Conservation (phyloP, 2,888 invertebrate species). For the Drosophila kuntzei region DNA sequence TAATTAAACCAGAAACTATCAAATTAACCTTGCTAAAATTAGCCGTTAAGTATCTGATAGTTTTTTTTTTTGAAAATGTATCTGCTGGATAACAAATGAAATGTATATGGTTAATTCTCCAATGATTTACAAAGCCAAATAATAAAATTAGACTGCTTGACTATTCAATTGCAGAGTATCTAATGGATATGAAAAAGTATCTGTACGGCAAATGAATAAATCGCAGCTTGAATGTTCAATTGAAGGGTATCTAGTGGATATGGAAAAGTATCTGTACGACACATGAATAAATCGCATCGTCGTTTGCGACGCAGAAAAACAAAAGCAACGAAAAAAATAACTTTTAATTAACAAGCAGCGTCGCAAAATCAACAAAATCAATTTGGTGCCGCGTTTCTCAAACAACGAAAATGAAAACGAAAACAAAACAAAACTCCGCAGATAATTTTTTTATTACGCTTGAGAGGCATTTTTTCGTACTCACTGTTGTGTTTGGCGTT, state of each 20-base stretch:
- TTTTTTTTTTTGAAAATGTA: not conserved
- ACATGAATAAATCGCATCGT: slow-evolving; percentile 16
- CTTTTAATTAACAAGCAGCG: slow-evolving; percentile 54
- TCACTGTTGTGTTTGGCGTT: slow-evolving; percentile 21
- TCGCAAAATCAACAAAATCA: slow-evolving; percentile 54
- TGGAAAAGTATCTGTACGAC: slow-evolving; percentile 17
- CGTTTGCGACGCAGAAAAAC: slow-evolving; percentile 3
- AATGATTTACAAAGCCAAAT: not conserved
- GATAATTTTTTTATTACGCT: slow-evolving; percentile 22
- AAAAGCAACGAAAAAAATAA: slow-evolving; percentile 15
- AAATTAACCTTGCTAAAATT: not conserved
- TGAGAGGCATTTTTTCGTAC: slow-evolving; percentile 5
- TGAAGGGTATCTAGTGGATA: slow-evolving; percentile 16
- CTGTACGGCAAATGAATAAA: not conserved
- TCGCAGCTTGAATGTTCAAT: not conserved
- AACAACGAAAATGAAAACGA: slow-evolving; percentile 31
- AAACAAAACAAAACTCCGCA: slow-evolving; percentile 21
- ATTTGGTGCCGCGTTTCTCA: slow-evolving; percentile 43
- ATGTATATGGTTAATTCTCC: not conserved
- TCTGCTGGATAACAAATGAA: not conserved
- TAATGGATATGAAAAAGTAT: not conserved
- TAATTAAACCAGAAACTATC: not conserved
- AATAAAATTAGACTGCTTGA: not conserved
- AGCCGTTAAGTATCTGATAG: not conserved
- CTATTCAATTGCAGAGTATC: not conserved